A percentile compares a stretch with the other conserved stretches of the same genome.
Evolutionary conservation across 2,113 vertebrate genomes (phyloP).

Genomic region (Myocastor coypus): DNA sequence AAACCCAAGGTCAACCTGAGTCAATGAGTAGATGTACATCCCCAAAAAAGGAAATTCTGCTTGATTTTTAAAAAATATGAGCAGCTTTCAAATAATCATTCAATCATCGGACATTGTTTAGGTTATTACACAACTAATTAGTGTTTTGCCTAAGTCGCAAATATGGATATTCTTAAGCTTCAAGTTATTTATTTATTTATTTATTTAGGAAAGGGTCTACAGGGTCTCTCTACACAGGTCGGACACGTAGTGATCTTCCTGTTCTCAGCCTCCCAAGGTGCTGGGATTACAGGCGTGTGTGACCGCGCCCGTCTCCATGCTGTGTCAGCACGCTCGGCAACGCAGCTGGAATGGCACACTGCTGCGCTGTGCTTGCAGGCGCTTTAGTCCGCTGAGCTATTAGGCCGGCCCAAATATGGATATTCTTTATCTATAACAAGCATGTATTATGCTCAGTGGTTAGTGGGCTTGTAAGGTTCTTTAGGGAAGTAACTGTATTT

Average conservation of each 20-base stretch:
- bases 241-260: no score
- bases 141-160: constrained; percentile 76
- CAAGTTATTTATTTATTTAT: no score
- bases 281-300: no score
- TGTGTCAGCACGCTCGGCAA: no score
- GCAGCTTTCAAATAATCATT: neutral
- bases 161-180: neutral
- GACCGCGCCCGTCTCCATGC: no score
- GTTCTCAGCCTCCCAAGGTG: no score
- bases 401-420: neutral
- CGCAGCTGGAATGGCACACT: no score
- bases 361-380: no score
- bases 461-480: constrained; percentile 66
- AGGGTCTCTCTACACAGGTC: no score
- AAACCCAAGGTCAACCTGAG: neutral
- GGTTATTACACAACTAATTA: constrained; percentile 36
- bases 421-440: constrained; percentile 49
- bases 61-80: constrained; percentile 42
- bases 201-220: no score
- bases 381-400: no score
- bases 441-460: constrained; percentile 65
- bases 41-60: neutral
- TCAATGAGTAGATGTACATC: neutral
- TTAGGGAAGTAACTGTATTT: constrained; percentile 65
- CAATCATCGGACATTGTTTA: constrained; percentile 11